Percentiles rank a stretch among this genome's conserved stretches.
phyloP scores from a whole-genome alignment of 2,888 invertebrate genomes.

The Emmelina monodactyla region DNA sequence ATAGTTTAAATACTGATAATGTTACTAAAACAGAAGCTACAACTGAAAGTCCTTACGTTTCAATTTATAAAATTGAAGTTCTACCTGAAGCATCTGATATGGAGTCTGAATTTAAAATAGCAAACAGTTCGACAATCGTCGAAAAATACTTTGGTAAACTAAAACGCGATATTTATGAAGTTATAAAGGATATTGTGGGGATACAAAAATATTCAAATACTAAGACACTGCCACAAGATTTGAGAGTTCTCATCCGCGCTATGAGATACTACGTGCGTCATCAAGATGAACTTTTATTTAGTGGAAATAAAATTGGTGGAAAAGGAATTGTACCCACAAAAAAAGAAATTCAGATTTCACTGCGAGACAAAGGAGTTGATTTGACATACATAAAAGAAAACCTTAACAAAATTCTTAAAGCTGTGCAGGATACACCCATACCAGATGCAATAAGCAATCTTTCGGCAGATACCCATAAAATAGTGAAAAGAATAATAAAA shows the following conservation, averaged over 20 bases:
- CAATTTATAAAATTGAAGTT: slow-evolving; percentile 24
- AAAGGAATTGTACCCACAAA: too few species aligned
- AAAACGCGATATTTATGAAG: slow-evolving; percentile 34
- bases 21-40: slow-evolving; percentile 6
- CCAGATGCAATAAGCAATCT: slow-evolving; percentile 22
- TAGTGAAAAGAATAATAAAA: too few species aligned
- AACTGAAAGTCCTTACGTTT: slow-evolving; percentile 14
- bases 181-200: slow-evolving; percentile 26
- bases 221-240: slow-evolving; percentile 22
- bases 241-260: slow-evolving; percentile 25
- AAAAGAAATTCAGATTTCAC: too few species aligned
- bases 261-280: slow-evolving; percentile 31
- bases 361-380: too few species aligned
- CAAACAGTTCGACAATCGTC: not conserved
- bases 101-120: not conserved
- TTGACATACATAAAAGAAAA: too few species aligned
- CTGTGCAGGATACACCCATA: slow-evolving; percentile 17
- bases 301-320: slow-evolving; percentile 11
- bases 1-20: slow-evolving; percentile 12
- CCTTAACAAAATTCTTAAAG: slow-evolving; percentile 7
- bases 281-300: slow-evolving; percentile 15
- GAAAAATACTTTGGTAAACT: slow-evolving; percentile 20
- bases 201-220: slow-evolving; percentile 24
- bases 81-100: slow-evolving; percentile 15
- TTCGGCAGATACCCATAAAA: slow-evolving; percentile 22